Percentiles rank a stretch among this genome's conserved stretches.
Conservation (phyloP, 2,113 vertebrate species). For the Platysteira castanea region DNA sequence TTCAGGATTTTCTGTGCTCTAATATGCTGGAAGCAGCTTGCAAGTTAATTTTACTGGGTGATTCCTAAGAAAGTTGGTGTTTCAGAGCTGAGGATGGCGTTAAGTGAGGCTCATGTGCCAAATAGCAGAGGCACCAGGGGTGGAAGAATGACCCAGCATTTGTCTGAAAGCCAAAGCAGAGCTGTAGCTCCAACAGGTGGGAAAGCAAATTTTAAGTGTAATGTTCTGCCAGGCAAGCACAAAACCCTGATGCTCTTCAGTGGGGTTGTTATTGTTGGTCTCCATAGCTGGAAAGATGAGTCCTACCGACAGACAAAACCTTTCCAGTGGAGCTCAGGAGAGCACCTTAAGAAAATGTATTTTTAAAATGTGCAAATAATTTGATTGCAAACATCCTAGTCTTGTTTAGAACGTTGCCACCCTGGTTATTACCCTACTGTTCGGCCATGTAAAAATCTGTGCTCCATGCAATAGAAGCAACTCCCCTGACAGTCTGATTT, state of each 20-base stretch:
- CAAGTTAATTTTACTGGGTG: background rate
- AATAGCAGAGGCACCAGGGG: background rate
- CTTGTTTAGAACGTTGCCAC: background rate
- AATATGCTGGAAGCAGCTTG: background rate
- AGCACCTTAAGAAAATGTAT: background rate
- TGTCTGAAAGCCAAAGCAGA: background rate
- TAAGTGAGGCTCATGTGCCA: background rate
- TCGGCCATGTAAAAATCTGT: accelerated
- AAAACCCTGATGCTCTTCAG: background rate
- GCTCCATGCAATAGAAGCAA: background rate
- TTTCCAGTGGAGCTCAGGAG: background rate
- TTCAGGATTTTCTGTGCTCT: background rate
- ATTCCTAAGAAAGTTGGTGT: background rate
- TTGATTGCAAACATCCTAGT: background rate
- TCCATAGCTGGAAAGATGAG: background rate
- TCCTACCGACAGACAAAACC: background rate
- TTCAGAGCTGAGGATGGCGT: background rate
- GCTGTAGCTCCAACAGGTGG: background rate
- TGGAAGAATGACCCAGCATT: background rate
- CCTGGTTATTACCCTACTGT: background rate
- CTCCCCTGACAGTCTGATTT: background rate
- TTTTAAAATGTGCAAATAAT: background rate
- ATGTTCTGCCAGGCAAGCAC: background rate
- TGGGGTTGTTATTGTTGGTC: background rate
- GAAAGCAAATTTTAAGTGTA: background rate